Base-by-base conservation (phyloP, 2,888 invertebrate genomes). In the Nemapogon koenigi region DNA sequence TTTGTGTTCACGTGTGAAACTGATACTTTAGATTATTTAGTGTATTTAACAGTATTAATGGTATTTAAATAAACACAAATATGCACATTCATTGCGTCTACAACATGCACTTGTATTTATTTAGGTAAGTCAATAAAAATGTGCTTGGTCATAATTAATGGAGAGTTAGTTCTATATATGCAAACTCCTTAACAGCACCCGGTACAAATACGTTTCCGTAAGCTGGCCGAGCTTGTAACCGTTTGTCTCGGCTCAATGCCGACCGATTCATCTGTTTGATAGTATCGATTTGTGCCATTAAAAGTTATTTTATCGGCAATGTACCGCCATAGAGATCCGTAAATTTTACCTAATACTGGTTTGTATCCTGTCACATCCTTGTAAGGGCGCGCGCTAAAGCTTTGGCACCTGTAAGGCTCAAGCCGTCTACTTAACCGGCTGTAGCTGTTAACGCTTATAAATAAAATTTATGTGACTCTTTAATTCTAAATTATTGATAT, bases 271-370 rank as follows among this genome's bases (percentile, higher is more conserved):
- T 64, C 54, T 57, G 53, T 52, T 52, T 58, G 64, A 67, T 66
- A 64, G 46, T 55, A 60, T 67, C 62, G 54, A 63, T 64, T 57
- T 62, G 59, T 59, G 55, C 55, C 57, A 59, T 63, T 65, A 59
- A 63, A 63, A 58, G 51, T 53, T 57, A 55, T 56, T 63, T 59
- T 62, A 62, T 59, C 46, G 53, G 47, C 50, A 47, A 49, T 55
- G 53, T 52, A 52, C 49, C 40, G 43, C 42, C 41, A 45, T 49
- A 51, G 48, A 45, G 52, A 57, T 52, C 51, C 53, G 63, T 67
- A 69, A 67, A 66, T 68, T 68, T 64, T 47, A 58, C 53, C 61
- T 59, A 62, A 63, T 63, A 62, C 65, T 57, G 58, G 61, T 60
- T 60, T 59, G 57, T 52, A 53, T 56, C 53, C 55, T 59, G 65